Evolutionary conservation across 2,797 vertebrate genomes (phyloP).

Genomic region (Cottoperca gobio): DNA sequence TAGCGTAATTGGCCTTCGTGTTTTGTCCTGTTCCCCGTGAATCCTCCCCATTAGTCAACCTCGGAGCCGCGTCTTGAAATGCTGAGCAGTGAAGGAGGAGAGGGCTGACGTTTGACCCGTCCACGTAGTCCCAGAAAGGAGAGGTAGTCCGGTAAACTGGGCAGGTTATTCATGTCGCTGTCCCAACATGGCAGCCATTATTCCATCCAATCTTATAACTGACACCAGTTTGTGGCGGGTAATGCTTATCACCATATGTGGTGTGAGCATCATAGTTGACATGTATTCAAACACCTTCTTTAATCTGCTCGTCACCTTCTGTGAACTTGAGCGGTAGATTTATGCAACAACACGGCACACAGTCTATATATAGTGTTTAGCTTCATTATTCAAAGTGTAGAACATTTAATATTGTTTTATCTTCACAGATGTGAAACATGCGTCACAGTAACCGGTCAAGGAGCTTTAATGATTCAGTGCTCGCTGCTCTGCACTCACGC

Average conservation of each 20-base stretch:
- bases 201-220: constrained; percentile 39
- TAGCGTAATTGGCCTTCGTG: constrained; percentile 72
- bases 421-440: too few species aligned
- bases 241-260: constrained; percentile 35
- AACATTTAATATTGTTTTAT: background rate
- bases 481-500: constrained; percentile 8
- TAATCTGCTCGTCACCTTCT: too few species aligned
- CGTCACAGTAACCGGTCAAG: constrained; percentile 7
- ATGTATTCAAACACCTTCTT: too few species aligned
- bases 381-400: too few species aligned
- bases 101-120: constrained; percentile 39
- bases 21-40: constrained; percentile 60
- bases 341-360: background rate
- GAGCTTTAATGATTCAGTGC: constrained; percentile 12
- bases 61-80: constrained; percentile 2
- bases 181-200: constrained; percentile 12
- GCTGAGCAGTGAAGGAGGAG: background rate
- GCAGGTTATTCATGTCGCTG: constrained; percentile 27
- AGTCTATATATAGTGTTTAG: too few species aligned
- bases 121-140: constrained; percentile 8
- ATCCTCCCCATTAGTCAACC: constrained; percentile 61
- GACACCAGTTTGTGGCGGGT: constrained; percentile 37
- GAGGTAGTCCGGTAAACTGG: background rate
- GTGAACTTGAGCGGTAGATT: background rate
- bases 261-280: too few species aligned